These are phyloP conservation scores for Mesorhabditis spiculigera DNA, from an alignment of 2,888 invertebrate species.

Conservation along the genomic window DNA sequence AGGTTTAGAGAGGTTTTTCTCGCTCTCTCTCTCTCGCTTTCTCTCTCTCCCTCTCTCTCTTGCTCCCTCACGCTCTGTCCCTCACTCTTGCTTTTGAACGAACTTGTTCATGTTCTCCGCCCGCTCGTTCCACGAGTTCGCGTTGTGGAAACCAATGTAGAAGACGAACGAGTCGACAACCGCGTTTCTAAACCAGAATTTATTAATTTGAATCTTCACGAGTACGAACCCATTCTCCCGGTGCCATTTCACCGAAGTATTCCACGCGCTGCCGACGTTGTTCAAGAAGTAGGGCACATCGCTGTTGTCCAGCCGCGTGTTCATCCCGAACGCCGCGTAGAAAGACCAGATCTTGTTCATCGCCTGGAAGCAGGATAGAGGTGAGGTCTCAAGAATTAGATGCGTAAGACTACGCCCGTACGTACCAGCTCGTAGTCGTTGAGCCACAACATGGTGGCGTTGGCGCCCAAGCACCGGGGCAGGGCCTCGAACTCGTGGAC, in stretches of 20 bases:
- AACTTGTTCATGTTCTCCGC: conserved; percentile 23
- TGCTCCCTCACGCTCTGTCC: too few relatives aligned
- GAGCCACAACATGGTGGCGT: conserved; percentile 25
- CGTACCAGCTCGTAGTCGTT: conserved; percentile 19
- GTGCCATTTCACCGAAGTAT: conserved; percentile 19
- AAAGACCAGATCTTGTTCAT: conserved; percentile 8
- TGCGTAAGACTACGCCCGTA: not conserved
- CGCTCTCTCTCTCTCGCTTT: not conserved
- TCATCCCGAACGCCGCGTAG: conserved; percentile 12
- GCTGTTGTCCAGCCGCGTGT: conserved; percentile 13
- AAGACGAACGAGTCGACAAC: conserved; percentile 21
- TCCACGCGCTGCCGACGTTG: conserved; percentile 13
- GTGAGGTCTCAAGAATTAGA: not conserved
- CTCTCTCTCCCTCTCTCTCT: too few relatives aligned
- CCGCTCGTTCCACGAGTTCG: conserved; percentile 22
- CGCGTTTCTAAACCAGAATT: not conserved
- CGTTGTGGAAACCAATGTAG: conserved; percentile 23
- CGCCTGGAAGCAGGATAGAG: not conserved
- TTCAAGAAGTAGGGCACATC: conserved; percentile 15
- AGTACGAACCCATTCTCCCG: conserved; percentile 10
- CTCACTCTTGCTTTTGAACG: not conserved
- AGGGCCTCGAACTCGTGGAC: conserved; percentile 21
- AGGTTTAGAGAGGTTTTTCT: not conserved
- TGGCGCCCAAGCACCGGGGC: conserved; percentile 19
- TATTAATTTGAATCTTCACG: not conserved